phyloP scores from a whole-genome alignment of 2,113 vertebrate species.

The Platysternon megacephalum region DNA sequence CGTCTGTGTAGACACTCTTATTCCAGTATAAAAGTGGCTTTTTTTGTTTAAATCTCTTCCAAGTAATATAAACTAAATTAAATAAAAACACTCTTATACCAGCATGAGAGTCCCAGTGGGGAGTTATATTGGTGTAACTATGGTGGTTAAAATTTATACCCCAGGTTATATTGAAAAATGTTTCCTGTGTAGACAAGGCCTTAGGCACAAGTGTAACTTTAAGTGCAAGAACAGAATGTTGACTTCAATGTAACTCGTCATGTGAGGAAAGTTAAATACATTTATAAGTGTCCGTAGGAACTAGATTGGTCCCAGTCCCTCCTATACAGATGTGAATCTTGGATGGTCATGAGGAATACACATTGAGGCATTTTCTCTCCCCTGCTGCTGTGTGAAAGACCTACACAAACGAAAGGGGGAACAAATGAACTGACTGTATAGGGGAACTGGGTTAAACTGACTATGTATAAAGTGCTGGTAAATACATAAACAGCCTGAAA shows the following conservation, averaged over 20 bases:
- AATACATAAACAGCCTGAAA: background rate
- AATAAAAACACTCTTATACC: background rate
- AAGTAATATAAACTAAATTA: background rate
- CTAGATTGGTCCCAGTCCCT: background rate
- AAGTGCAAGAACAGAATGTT: background rate
- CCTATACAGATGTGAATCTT: background rate
- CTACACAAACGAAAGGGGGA: background rate
- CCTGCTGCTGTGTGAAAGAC: background rate
- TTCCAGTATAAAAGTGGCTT: background rate
- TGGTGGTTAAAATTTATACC: background rate
- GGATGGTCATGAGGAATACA: background rate
- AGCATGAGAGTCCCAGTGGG: background rate
- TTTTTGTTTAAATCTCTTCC: background rate
- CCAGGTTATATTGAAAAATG: background rate
- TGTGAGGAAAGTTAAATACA: background rate
- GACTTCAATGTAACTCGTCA: background rate
- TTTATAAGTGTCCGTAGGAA: background rate
- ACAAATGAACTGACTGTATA: background rate
- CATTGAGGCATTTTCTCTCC: background rate
- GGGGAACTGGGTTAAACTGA: background rate
- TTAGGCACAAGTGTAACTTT: background rate
- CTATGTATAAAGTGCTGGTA: background rate
- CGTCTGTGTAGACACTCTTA: background rate
- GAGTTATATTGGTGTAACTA: background rate
- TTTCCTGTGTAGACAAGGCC: background rate